A percentile compares a stretch with the other conserved stretches of the same genome.
Conservation (phyloP, 2,797 vertebrate species). For the Tauraco hartlaubi region DNA sequence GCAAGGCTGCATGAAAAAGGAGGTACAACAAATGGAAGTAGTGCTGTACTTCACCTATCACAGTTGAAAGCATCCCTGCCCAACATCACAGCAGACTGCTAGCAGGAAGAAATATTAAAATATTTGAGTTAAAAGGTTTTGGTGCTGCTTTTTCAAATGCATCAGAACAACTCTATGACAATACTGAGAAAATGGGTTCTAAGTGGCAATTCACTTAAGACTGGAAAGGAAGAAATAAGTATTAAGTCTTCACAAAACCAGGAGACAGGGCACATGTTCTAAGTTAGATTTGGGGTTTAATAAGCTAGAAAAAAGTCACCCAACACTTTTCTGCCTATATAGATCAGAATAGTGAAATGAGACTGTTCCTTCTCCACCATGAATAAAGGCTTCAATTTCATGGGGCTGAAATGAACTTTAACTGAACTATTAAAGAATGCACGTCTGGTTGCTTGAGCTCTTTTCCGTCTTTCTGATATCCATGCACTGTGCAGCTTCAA, state of each 20-base stretch:
- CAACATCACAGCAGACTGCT: background rate
- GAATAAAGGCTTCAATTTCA: background rate
- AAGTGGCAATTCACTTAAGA: background rate
- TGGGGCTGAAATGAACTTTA: background rate
- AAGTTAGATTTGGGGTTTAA: background rate
- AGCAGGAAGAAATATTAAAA: background rate
- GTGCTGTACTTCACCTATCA: background rate
- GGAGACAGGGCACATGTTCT: background rate
- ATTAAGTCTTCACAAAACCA: background rate
- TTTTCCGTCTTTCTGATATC: background rate
- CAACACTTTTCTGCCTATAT: background rate
- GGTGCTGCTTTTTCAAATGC: background rate
- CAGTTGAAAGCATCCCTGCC: background rate
- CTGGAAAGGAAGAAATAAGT: background rate
- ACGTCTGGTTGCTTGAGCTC: background rate
- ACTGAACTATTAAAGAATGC: background rate
- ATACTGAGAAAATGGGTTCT: background rate
- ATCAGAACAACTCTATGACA: background rate
- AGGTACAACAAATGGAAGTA: background rate
- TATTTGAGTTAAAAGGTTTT: background rate
- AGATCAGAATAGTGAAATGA: background rate
- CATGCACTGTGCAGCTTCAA: background rate
- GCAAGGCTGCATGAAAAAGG: constrained; percentile 85
- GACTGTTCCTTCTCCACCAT: background rate
- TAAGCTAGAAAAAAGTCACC: background rate